phyloP scores from a whole-genome alignment of 2,797 vertebrate genomes.

The Coregonus ussuriensis region DNA sequence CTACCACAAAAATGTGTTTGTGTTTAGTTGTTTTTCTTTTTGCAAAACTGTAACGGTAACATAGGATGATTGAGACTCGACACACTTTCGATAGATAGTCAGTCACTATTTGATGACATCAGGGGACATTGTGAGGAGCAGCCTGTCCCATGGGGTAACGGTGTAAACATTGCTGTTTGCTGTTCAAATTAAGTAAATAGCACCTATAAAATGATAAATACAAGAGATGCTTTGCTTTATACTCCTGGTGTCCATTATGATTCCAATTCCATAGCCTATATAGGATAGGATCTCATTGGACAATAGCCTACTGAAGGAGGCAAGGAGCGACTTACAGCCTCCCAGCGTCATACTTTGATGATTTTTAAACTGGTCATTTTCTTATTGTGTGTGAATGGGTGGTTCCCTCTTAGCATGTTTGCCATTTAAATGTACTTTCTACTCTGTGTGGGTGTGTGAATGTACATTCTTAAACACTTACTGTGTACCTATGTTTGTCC shows the following conservation, averaged over 20 bases:
- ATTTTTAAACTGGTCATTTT: neutral
- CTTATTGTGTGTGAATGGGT: neutral
- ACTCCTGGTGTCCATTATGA: neutral
- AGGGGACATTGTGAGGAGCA: neutral
- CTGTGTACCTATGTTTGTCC: too few species aligned
- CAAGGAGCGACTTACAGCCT: neutral
- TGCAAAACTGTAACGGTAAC: neutral
- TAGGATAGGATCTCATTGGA: neutral
- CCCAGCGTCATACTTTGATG: neutral
- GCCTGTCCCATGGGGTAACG: neutral
- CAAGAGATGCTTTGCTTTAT: neutral
- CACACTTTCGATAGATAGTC: neutral
- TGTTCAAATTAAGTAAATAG: neutral
- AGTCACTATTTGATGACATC: slow-evolving; percentile 1
- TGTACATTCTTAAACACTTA: too few species aligned
- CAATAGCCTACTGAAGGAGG: neutral
- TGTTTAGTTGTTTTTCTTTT: neutral
- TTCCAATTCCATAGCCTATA: neutral
- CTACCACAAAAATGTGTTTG: neutral
- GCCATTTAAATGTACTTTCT: too few species aligned
- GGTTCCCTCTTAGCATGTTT: neutral
- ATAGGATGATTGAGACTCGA: neutral
- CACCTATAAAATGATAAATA: neutral
- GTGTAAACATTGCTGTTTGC: neutral
- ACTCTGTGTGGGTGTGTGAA: too few species aligned